Base-by-base conservation (phyloP, 2,797 vertebrate genomes). In the Myotis pilosus region DNA sequence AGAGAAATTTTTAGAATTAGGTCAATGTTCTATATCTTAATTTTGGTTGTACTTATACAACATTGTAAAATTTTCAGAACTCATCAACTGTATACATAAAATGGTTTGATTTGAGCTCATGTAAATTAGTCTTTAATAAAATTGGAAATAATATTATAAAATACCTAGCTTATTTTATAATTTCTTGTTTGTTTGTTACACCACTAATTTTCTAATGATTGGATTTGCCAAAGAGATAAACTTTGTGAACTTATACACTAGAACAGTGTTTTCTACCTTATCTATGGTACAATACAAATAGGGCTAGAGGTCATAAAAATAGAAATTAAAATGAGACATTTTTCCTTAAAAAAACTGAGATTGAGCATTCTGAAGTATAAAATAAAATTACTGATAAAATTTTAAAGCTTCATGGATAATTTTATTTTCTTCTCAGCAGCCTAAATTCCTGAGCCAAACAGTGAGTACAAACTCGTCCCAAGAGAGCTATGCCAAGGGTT, bases 301-400 rank as follows among this genome's bases (percentile, higher is more conserved):
- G 8, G 19, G 78, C 68, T 49, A 15, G 11, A 84, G 5, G 8
- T 33, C 12, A 28, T 89, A 33, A 68, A 68, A 76, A 33, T 36
- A 53, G 22, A 36, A 55, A 55, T 76, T 78, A 55, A 78, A 55
- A 78, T 55, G 51, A 36, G 12, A 33, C 19, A 60, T 12, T 1
- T 75, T 80, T 71, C 8, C 8, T 62, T 91, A 66, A 66, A 76
- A 76, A 79, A 16, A 10, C 10, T n/a, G 13, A 87, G 9, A 49
- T 25, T 87, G 71, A 83, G 4, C 5, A 64, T 71, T 82, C 23
- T 53, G 87, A 53, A n/a, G 23, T 36, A 68, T 49, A 95, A 91
- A 90, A 76, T 38, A 95, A 92, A 92, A 87, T 55, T 57, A 64
- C 6, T 6, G 4, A 75, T 64, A n/a, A 92, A 85, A 91, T 87